A percentile compares a stretch with the other conserved stretches of the same genome.
phyloP scores from a whole-genome alignment of 2,113 vertebrate genomes.

The Petroica traversi region DNA sequence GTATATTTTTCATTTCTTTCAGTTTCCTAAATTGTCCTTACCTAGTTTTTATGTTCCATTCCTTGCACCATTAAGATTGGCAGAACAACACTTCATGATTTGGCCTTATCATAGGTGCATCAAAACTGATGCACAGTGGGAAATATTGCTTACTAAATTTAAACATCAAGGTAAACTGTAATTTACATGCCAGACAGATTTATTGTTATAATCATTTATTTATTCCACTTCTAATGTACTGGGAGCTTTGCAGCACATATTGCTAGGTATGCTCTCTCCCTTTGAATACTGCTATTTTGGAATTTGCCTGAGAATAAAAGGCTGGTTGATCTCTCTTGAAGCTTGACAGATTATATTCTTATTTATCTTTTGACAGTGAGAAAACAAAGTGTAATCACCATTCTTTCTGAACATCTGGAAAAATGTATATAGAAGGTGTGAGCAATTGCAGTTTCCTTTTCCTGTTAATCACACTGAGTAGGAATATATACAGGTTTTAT shows the following conservation, averaged over 20 bases:
- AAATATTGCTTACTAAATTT: not conserved
- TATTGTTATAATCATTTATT: conserved; percentile 40
- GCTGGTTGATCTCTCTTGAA: not conserved
- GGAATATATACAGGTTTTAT: not conserved
- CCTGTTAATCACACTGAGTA: not conserved
- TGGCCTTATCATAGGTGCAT: not conserved
- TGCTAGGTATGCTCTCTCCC: not conserved
- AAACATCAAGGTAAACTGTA: not conserved
- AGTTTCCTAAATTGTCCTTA: not conserved
- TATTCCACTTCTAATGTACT: not conserved
- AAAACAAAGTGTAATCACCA: not conserved
- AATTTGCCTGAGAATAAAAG: not conserved
- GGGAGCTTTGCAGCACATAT: not conserved
- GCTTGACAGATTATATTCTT: not conserved
- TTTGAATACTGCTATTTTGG: not conserved
- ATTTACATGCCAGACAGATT: not conserved
- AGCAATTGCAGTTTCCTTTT: not conserved
- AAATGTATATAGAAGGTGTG: not conserved
- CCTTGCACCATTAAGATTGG: not conserved
- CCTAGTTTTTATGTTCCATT: not conserved
- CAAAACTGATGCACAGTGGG: not conserved
- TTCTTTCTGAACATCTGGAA: not conserved
- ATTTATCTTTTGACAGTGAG: not conserved
- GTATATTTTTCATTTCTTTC: not conserved
- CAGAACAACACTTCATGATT: not conserved